Evolutionary conservation across 2,113 vertebrate species (phyloP), one percentile per base, ranked within the genome.

Genomic region (Dasyurus viverrinus): DNA sequence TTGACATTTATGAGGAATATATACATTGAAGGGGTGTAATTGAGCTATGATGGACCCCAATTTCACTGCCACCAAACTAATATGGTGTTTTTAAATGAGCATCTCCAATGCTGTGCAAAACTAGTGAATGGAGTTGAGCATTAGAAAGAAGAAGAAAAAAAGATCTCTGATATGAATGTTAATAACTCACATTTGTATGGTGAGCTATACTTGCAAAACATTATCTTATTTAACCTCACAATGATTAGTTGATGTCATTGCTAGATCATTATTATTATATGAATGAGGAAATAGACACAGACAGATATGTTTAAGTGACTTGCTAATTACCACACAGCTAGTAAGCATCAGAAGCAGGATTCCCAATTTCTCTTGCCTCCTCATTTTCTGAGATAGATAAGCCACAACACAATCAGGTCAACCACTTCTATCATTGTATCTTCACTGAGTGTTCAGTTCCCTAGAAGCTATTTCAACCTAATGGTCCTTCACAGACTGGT

Each of bases 31-130:
- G 95, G 93, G 95, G 96, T 98, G 96, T 94, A 93, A 95, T 24
- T 94, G 95, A 97, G 57, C 90, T n/a, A 60, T 96, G 97, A 96
- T 92, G 91, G 53, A 52, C 94, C 96, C 97, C 96, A 98, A 42
- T 93, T 97, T 11, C 30, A 91, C 92, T 90, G 89, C 96, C 94
- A 97, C 90, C 68, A 30, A 53, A 54, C 93, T 98, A 95, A 98
- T 96, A 97, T 95, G 98, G 92, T 97, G 95, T 91, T 96, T 98
- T 97, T 97, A 57, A 76, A 94, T 97, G 89, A 95, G 89, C 53
- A 50, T 46, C 53, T 9, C 8, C 24, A 30, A 9, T 36, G 12
- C 90, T 96, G 90, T 92, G 96, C 95, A 96, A 95, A 96, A 97
- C 95, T 94, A 48, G 68, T 84, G 92, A 94, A 89, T 12, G 22